Evolutionary conservation across 2,113 vertebrate genomes (phyloP).

Genomic region (Nipponia nippon): DNA sequence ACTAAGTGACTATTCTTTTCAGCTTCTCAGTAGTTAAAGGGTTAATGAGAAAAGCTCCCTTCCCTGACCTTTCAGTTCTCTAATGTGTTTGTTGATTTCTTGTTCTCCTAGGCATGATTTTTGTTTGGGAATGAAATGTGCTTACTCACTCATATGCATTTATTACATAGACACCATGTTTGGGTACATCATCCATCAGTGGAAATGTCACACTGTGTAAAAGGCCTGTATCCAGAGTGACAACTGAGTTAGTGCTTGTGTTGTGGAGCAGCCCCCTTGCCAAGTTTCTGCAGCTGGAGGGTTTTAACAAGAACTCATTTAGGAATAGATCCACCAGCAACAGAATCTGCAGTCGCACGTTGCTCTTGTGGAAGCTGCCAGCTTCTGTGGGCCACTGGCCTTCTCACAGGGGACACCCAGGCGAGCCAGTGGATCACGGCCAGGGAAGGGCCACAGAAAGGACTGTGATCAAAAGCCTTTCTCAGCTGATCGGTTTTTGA

Average conservation of each 20-base stretch:
- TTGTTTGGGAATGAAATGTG: conserved; percentile 45
- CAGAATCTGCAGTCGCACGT: background rate
- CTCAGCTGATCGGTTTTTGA: background rate
- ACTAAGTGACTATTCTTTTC: background rate
- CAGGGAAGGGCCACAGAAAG: background rate
- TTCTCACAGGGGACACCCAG: background rate
- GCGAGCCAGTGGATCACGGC: rapidly evolving
- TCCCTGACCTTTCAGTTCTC: background rate
- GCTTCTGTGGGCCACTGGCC: background rate
- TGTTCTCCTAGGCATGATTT: conserved; percentile 16
- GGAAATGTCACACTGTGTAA: background rate
- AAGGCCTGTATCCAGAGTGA: background rate
- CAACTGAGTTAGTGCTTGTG: conserved; percentile 32
- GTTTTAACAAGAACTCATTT: conserved; percentile 26
- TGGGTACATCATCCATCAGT: conserved; percentile 51
- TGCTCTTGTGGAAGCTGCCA: background rate
- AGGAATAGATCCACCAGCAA: background rate
- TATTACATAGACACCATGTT: background rate
- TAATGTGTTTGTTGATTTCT: conserved; percentile 24
- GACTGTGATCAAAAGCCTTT: background rate
- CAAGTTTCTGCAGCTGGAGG: conserved; percentile 30
- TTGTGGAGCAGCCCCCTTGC: background rate
- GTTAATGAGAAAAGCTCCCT: conserved; percentile 22
- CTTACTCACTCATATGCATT: conserved; percentile 27
- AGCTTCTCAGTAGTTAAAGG: background rate